Percentiles rank a stretch among this genome's conserved stretches.
Conservation (phyloP, 2,888 invertebrate genomes). For the Congeria kusceri region DNA sequence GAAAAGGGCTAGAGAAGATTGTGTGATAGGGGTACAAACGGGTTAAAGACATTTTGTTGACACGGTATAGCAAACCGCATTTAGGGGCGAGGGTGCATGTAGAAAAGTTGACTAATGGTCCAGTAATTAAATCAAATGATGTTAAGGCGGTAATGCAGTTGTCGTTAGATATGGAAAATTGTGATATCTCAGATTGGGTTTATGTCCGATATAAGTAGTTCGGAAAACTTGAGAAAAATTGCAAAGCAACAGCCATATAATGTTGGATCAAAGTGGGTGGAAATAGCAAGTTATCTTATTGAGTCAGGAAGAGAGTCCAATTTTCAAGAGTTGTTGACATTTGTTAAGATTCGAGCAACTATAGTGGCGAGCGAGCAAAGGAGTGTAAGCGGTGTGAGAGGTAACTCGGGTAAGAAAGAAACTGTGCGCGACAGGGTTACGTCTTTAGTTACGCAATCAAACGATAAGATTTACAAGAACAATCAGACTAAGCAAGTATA, state of each 20-base stretch:
- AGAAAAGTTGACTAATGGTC: background rate
- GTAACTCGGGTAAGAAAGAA: background rate
- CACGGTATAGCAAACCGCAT: slow-evolving; percentile 25
- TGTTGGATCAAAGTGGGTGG: slow-evolving; percentile 30
- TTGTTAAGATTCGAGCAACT: slow-evolving; percentile 13
- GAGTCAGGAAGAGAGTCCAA: slow-evolving; percentile 36
- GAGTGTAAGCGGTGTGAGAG: background rate
- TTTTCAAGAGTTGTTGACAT: slow-evolving; percentile 25
- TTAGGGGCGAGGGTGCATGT: slow-evolving; percentile 16
- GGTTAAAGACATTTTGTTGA: slow-evolving; percentile 14
- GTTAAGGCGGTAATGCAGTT: slow-evolving; percentile 1
- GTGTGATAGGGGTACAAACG: slow-evolving; percentile 19
- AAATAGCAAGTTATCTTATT: slow-evolving; percentile 17
- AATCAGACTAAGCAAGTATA: too few relatives aligned
- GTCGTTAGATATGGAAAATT: slow-evolving; percentile 24
- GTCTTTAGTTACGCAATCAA: background rate
- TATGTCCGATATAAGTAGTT: slow-evolving; percentile 34
- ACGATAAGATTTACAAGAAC: too few relatives aligned
- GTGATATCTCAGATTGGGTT: slow-evolving; percentile 34
- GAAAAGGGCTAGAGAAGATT: slow-evolving; percentile 16
- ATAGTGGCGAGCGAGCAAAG: slow-evolving; percentile 11
- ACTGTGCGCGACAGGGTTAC: background rate
- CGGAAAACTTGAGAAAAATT: slow-evolving; percentile 25
- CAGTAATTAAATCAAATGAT: background rate
- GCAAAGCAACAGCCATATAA: slow-evolving; percentile 21